Base-by-base conservation (phyloP, 2,888 invertebrate genomes). In the Microchrysa polita region DNA sequence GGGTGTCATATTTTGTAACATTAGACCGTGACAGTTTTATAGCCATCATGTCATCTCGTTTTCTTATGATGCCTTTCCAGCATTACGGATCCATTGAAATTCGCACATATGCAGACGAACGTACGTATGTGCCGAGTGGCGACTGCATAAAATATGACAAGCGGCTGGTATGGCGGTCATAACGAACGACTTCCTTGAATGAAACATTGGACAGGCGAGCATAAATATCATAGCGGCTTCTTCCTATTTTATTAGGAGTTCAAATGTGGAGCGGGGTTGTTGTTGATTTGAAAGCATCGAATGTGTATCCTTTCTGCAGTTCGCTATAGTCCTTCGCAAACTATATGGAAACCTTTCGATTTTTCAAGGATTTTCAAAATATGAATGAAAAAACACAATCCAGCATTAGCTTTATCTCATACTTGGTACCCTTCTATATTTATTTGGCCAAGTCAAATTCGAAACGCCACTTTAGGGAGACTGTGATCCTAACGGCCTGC, bases 21-120 rank as follows among this genome's bases (percentile, higher is more conserved):
- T 72, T 59, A 74, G 74, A 74, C 72, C 53, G 72, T 72, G 74
- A 63, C 74, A 74, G 40, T 72, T 74, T 74, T 72, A 74, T 74
- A 72, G 72, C 74, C 57, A 60, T 59, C 60, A 72, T 72, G 74
- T 74, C 72, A 72, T 74, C 67, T 63, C 48, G 67, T 67, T 67
- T 52, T 52, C 53, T 67, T 67, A 23, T n/a, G n/a, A n/a, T 40
- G 40, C 27, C 22, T 23, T 53, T 53, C 53, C 16, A 4, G 4
- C 18, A 42, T 44, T 65, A 48, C 44, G 12, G 14, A 23, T 34
- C 44, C 65, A 34, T 22, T 65, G 65, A 48, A 44, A 65, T 44
- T 65, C 63, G 22, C 18, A 16, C 40, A 61, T 61, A 61, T 61
- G 61, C 7, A 27, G 40, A 60, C n/a, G 27, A n/a, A n/a, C 12